phyloP scores from a whole-genome alignment of 2,888 invertebrate genomes.

The Noctua janthe region DNA sequence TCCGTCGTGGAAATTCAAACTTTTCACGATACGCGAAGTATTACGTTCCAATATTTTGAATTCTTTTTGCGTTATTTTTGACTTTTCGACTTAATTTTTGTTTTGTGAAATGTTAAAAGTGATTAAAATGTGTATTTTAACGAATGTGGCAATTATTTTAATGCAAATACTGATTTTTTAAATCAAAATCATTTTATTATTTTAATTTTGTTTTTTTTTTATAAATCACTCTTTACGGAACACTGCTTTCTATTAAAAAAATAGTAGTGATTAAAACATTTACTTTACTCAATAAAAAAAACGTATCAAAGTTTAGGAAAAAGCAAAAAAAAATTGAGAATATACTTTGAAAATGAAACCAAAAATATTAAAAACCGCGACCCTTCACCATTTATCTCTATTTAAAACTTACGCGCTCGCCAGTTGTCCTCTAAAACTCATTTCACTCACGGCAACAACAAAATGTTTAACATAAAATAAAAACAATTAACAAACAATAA shows the following conservation, averaged over 20 bases:
- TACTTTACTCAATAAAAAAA: rapidly evolving
- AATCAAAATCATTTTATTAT: not conserved
- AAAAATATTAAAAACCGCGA: conserved; percentile 19
- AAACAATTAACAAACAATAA: conserved; percentile 77
- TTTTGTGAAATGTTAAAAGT: conserved; percentile 10
- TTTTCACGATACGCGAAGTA: conserved; percentile 74
- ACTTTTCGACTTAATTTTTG: not conserved
- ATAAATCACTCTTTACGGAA: not conserved
- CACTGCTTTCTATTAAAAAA: not conserved
- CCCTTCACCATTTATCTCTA: conserved; percentile 27
- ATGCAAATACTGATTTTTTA: not conserved
- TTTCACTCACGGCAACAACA: conserved; percentile 77
- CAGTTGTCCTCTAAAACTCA: conserved; percentile 71
- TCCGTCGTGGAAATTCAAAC: conserved; percentile 80
- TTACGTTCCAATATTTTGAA: conserved; percentile 25
- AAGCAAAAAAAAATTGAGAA: not conserved
- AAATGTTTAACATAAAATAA: conserved; percentile 73
- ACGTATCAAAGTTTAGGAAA: not conserved
- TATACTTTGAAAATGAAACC: not conserved
- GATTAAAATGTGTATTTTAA: not conserved
- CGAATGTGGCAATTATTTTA: too few species aligned
- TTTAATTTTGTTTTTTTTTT: not conserved
- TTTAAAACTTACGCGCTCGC: conserved; percentile 68
- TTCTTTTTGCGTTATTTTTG: not conserved
- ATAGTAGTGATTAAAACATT: not conserved